Conservation (phyloP, 2,113 vertebrate species). For the Bombycilla garrulus region DNA sequence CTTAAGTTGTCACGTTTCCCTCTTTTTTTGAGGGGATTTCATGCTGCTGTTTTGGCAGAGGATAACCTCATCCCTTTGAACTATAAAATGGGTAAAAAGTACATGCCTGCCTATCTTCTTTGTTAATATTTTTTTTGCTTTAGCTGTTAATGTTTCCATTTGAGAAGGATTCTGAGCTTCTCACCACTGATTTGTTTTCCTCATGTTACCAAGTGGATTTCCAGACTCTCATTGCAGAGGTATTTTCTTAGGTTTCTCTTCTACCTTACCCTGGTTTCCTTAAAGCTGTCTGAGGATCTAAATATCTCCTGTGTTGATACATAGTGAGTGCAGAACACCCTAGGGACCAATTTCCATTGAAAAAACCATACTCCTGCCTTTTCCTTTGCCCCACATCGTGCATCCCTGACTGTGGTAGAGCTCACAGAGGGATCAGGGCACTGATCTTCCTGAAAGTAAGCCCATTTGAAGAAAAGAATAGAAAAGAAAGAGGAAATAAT, state of each 20-base stretch:
- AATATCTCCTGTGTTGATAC: not conserved
- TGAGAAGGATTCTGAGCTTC: not conserved
- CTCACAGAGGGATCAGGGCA: not conserved
- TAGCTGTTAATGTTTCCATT: not conserved
- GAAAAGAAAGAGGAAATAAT: not conserved
- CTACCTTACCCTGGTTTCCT: not conserved
- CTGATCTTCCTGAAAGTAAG: not conserved
- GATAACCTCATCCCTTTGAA: not conserved
- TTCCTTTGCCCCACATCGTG: fast-evolving
- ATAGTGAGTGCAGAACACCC: fast-evolving
- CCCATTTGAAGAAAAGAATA: not conserved
- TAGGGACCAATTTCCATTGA: not conserved
- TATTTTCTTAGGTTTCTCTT: not conserved
- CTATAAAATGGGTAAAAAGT: not conserved
- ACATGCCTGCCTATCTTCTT: not conserved
- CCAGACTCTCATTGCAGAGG: not conserved
- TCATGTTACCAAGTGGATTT: not conserved
- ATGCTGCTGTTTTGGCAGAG: not conserved
- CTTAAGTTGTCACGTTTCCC: not conserved
- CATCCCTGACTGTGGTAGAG: not conserved
- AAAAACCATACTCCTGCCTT: not conserved
- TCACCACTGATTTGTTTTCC: not conserved
- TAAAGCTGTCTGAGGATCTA: not conserved
- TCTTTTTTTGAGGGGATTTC: not conserved
- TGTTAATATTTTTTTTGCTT: not conserved